Evolutionary conservation across 1,140 invertebrate genomes (phyloP), one percentile per base, ranked within the genome.

Genomic region (Drosophila serrata): DNA sequence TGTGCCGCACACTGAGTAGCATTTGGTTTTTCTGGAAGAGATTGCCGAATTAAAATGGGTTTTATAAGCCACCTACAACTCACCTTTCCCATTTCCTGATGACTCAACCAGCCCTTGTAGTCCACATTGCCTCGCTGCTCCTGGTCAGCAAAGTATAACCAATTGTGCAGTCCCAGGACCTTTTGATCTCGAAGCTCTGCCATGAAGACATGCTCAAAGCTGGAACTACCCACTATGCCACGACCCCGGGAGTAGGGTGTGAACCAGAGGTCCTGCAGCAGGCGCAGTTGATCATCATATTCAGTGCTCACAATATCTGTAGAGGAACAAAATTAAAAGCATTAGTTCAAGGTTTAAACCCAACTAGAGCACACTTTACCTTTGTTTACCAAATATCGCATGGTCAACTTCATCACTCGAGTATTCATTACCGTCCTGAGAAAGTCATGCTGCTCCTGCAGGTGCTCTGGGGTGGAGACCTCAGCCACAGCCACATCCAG

Each of bases 131-230:
- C 90, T 2, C 95, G 94, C 43, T 93, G 93, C 93, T 98, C 97
- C 92, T 97, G 95, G 55, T 94, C 94, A 35, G 95, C 94, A 78
- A 97, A 97, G 88, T 96, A 97, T 11, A 98, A 93, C 97, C 97
- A 98, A 91, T 98, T 98, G 90, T 98, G 97, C 59, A 98, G 93
- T 13, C 97, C 97, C 77, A 94, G 93, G 43, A 98, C 94, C 81
- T 95, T 94, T 5, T 94, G 92, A 84, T 95, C 95, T 90, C 97
- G 95, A 0, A 97, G 92, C 94, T 98, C 97, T 0, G 96, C 96
- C 13, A 98, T 93, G 90, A 98, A 98, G 12, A 97, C 94, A 79
- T 98, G 97, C 92, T 98, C 97, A 87, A 98, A 98, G 12, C 96
- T 97, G n/a, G 95, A 96, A 68, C 96, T 97, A 39, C 96, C 95